A percentile compares a stretch with the other conserved stretches of the same genome.
Evolutionary conservation across 2,888 invertebrate genomes (phyloP).

Genomic region (Zele albiditarsus): DNA sequence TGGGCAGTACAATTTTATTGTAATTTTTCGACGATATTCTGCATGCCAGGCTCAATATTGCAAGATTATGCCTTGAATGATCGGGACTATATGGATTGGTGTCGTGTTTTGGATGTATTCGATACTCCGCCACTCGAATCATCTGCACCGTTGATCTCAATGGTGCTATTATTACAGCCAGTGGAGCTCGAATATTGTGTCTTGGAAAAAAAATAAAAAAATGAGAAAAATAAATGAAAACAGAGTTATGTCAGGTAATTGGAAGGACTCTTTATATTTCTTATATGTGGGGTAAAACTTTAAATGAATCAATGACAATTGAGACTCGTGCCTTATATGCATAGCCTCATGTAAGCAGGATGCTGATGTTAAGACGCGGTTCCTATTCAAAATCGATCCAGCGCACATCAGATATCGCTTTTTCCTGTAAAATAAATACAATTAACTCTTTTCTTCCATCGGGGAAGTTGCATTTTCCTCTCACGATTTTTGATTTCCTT

Average conservation of each 20-base stretch:
- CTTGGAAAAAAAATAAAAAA: slow-evolving; percentile 44
- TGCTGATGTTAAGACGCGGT: slow-evolving; percentile 59
- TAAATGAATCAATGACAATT: background rate
- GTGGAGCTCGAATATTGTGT: slow-evolving; percentile 55
- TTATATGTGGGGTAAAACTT: background rate
- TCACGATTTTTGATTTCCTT: slow-evolving; percentile 49
- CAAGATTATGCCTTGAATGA: slow-evolving; percentile 53
- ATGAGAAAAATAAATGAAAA: background rate
- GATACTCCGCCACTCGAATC: slow-evolving; percentile 52
- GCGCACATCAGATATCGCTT: slow-evolving; percentile 56
- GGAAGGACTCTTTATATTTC: no score
- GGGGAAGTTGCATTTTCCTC: slow-evolving; percentile 25
- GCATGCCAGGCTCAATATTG: slow-evolving; percentile 56
- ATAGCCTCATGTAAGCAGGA: slow-evolving; percentile 56
- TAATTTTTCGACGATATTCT: slow-evolving; percentile 52
- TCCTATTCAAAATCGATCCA: slow-evolving; percentile 56
- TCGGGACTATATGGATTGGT: slow-evolving; percentile 47
- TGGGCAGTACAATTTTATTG: slow-evolving; percentile 50
- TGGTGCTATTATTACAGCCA: slow-evolving; percentile 53
- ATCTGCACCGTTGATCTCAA: slow-evolving; percentile 50
- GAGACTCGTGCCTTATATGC: slow-evolving; percentile 52
- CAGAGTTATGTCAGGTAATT: background rate
- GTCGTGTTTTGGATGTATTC: slow-evolving; percentile 50
- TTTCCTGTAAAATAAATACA: slow-evolving; percentile 44
- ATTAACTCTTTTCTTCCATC: background rate